Evolutionary conservation across 2,888 invertebrate genomes (phyloP).

Genomic region (Drosophila yooni): DNA sequence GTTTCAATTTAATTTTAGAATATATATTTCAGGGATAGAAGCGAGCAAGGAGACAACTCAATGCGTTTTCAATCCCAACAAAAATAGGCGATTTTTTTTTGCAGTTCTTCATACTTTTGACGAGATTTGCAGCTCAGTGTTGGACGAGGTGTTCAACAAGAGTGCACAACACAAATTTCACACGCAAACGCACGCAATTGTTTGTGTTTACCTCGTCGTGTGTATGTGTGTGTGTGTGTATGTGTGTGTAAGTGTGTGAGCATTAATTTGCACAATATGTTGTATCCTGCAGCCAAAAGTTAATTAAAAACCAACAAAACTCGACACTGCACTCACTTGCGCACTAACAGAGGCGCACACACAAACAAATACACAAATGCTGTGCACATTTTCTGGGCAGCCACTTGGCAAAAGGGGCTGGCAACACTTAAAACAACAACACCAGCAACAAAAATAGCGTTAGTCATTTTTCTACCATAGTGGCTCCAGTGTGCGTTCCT

Average conservation of each 20-base stretch:
- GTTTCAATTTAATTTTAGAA: neutral
- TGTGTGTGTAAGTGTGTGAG: constrained; percentile 45
- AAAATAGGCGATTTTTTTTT: constrained; percentile 25
- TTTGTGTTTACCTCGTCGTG: constrained; percentile 50
- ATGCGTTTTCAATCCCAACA: constrained; percentile 18
- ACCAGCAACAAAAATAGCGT: constrained; percentile 24
- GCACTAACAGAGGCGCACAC: constrained; percentile 3
- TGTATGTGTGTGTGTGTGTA: constrained; percentile 33
- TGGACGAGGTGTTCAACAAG: constrained; percentile 31
- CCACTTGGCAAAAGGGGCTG: constrained; percentile 54
- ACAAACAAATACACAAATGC: constrained; percentile 18
- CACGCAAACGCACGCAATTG: constrained; percentile 44
- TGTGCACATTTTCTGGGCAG: constrained; percentile 24
- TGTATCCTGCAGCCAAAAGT: constrained; percentile 85
- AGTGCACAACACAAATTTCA: constrained; percentile 49
- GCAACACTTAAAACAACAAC: constrained; percentile 19
- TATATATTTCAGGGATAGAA: neutral
- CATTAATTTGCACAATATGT: constrained; percentile 84
- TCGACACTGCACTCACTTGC: constrained; percentile 60
- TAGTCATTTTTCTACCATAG: constrained; percentile 55
- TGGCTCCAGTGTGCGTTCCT: constrained; percentile 24
- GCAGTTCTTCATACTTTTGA: constrained; percentile 44
- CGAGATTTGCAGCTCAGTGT: constrained; percentile 6
- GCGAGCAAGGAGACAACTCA: constrained; percentile 21
- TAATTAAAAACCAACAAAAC: constrained; percentile 85